A percentile compares a stretch with the other conserved stretches of the same genome.
These are phyloP conservation scores for Tyrophagus putrescentiae DNA, from an alignment of 1,140 invertebrate genomes.

Conservation along the genomic window DNA sequence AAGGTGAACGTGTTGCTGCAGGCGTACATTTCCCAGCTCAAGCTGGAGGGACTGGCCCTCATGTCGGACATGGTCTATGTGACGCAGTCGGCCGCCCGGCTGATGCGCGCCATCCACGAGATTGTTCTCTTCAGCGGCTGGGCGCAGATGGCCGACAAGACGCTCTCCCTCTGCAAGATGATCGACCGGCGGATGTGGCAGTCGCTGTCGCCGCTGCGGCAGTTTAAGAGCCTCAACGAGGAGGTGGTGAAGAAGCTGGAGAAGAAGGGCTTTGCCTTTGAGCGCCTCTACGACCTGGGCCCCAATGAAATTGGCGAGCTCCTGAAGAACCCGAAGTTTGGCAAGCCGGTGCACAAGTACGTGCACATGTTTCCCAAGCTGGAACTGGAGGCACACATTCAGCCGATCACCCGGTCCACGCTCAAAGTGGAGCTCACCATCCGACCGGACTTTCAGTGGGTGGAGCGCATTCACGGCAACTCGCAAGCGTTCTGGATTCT, in stretches of 20 bases:
- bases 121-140: conserved; percentile 79
- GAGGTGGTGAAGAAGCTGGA: conserved; percentile 96
- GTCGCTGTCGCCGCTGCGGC: conserved; percentile 92
- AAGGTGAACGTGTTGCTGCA: conserved; percentile 91
- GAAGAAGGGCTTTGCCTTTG: conserved; percentile 91
- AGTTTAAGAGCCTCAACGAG: conserved; percentile 95
- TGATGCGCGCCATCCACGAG: conserved; percentile 94
- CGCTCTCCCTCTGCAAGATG: conserved; percentile 93
- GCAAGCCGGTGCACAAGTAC: conserved; percentile 93
- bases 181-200: conserved; percentile 91
- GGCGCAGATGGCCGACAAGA: conserved; percentile 93
- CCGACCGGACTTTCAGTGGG: conserved; percentile 99
- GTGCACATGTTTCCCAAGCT: conserved; percentile 94
- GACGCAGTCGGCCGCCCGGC: conserved; percentile 84
- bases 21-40: conserved; percentile 95
- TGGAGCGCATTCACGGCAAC: conserved; percentile 85
- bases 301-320: conserved; percentile 95
- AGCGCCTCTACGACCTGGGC: conserved; percentile 82
- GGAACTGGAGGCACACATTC: conserved; percentile 84
- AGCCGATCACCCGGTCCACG: conserved; percentile 90
- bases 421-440: conserved; percentile 88
- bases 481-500: conserved; percentile 84
- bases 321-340: conserved; percentile 83
- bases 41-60: conserved; percentile 91
- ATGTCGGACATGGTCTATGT: conserved; percentile 99